phyloP scores from a whole-genome alignment of 2,797 vertebrate species.

The Ctenochaetus hawaiiensis region DNA sequence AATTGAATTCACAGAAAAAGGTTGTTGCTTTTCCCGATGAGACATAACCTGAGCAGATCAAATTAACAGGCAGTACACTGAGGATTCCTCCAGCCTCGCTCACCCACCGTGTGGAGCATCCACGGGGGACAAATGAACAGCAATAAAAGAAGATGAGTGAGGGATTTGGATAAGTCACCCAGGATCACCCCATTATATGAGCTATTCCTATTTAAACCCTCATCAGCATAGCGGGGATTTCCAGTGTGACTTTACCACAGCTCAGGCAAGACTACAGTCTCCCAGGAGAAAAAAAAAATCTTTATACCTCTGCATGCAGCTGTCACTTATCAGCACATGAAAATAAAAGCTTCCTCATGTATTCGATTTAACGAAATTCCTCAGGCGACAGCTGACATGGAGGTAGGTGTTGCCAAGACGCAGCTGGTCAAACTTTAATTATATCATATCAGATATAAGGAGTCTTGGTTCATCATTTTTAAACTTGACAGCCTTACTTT shows the following conservation, averaged over 20 bases:
- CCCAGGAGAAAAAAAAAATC: constrained; percentile 41
- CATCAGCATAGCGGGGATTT: constrained; percentile 80
- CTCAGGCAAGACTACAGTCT: constrained; percentile 59
- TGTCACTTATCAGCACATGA: constrained; percentile 53
- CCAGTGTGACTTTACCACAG: constrained; percentile 62
- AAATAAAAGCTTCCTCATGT: constrained; percentile 56
- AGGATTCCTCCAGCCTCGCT: constrained; percentile 53
- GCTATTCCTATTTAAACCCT: constrained; percentile 79
- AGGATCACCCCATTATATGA: constrained; percentile 81
- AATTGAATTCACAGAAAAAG: constrained; percentile 22
- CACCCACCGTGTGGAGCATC: constrained; percentile 58
- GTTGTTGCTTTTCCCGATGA: neutral
- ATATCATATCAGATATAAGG: too few relatives aligned
- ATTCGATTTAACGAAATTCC: constrained; percentile 38
- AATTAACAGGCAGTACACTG: constrained; percentile 65
- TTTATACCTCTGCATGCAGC: constrained; percentile 38
- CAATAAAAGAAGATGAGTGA: constrained; percentile 82
- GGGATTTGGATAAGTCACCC: constrained; percentile 81
- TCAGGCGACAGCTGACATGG: constrained; percentile 30
- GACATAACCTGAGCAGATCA: constrained; percentile 56
- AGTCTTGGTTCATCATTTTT: too few relatives aligned
- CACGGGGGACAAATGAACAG: constrained; percentile 75
- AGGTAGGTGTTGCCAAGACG: neutral
- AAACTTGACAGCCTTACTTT: too few relatives aligned
- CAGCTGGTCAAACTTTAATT: too few relatives aligned